phyloP scores from a whole-genome alignment of 2,797 vertebrate genomes.

The Leptodactylus fallax region DNA sequence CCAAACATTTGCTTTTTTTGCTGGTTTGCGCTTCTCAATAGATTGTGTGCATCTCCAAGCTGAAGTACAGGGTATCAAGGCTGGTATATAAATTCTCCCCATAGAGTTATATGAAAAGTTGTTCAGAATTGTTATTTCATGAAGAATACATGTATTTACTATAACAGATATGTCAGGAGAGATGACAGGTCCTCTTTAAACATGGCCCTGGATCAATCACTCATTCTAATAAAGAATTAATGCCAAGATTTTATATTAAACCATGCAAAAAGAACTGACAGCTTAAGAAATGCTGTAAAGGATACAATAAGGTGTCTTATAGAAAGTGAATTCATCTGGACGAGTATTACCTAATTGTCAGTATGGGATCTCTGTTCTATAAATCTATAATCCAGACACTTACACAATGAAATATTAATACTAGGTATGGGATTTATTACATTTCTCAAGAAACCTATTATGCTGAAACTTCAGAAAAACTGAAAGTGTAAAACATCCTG shows the following conservation, averaged over 20 bases:
- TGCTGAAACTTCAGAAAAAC: constrained; percentile 15
- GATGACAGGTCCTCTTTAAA: too few species aligned
- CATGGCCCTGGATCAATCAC: neutral
- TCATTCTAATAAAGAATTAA: neutral
- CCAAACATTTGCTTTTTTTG: too few species aligned
- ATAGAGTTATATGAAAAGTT: too few species aligned
- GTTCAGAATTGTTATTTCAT: too few species aligned
- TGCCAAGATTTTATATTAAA: neutral
- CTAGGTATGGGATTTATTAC: constrained; percentile 9
- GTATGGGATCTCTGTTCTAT: neutral
- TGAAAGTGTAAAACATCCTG: constrained; percentile 1
- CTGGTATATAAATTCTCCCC: too few species aligned
- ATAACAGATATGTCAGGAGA: too few species aligned
- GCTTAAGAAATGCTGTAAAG: neutral
- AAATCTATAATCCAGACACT: neutral
- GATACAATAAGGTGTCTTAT: too few species aligned
- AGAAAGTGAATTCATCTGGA: neutral
- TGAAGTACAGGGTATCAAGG: too few species aligned
- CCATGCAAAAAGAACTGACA: neutral
- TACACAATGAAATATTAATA: constrained; percentile 17
- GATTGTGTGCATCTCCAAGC: too few species aligned
- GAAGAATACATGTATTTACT: too few species aligned
- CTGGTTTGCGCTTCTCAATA: too few species aligned
- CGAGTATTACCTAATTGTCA: neutral
- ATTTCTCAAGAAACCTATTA: constrained; percentile 4